These are phyloP conservation scores for Sebastes vulpes DNA, from an alignment of 2,797 vertebrate genomes.

Conservation along the genomic window DNA sequence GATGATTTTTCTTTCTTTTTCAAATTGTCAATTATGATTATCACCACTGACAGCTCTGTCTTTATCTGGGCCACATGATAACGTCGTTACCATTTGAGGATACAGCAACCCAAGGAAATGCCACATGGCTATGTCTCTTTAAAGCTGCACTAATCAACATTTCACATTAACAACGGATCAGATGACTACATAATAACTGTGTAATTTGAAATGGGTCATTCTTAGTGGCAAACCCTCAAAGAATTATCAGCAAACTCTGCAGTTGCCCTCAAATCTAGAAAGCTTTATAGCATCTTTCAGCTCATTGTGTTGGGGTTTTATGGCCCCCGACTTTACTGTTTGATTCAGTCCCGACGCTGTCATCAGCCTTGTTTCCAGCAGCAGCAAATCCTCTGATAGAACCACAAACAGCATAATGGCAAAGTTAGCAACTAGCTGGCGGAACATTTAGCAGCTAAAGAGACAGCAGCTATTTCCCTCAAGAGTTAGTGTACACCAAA, in stretches of 20 bases:
- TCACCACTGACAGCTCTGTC: slow-evolving; percentile 17
- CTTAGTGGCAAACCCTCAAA: neutral
- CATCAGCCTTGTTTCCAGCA: neutral
- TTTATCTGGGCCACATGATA: slow-evolving; percentile 29
- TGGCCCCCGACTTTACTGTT: neutral
- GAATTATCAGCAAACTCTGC: neutral
- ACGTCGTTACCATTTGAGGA: slow-evolving; percentile 4
- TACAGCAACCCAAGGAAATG: neutral
- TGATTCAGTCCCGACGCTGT: neutral
- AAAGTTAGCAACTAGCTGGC: neutral
- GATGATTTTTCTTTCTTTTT: slow-evolving; percentile 27
- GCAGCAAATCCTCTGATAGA: neutral
- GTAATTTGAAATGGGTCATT: neutral
- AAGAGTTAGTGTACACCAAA: neutral
- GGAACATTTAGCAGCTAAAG: neutral
- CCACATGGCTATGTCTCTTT: neutral
- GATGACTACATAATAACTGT: neutral
- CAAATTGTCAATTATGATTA: slow-evolving; percentile 43
- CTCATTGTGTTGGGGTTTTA: neutral
- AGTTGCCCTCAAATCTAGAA: neutral
- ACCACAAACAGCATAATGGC: neutral
- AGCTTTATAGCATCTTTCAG: neutral
- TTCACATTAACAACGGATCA: neutral
- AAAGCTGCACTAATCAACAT: slow-evolving; percentile 4
- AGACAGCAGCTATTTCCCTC: neutral